Base-by-base conservation (phyloP, 2,113 vertebrate species). In the Indicator maculatus region DNA sequence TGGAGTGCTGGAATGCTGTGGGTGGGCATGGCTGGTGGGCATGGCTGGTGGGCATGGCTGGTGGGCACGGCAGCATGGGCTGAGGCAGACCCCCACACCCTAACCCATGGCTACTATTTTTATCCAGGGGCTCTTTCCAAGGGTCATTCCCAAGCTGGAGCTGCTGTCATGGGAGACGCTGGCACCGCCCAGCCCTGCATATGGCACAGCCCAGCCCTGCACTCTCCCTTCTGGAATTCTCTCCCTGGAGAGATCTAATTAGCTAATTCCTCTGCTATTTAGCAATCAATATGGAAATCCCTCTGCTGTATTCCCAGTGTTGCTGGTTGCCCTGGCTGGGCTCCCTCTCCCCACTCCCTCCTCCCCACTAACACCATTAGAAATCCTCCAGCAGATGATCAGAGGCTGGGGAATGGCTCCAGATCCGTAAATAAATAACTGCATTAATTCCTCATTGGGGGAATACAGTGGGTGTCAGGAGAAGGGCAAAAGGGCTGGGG, bases 161-260 rank as follows among this genome's bases (percentile, higher is more conserved):
- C 36, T n/a, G 50, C n/a, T 0, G 0, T 1, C 4, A 2, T 14
- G 33, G 11, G 65, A 70, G 69, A 7, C 45, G 3, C 60, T 18
- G 0, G 7, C 13, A 1, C 16, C 12, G 1, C 5, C 89, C 60
- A 0, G 16, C 53, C 67, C 82, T 16, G 72, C 24, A 1, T 6
- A 23, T 2, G 6, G 20, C 36, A 17, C 84, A 13, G 63, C 75
- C 81, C 13, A 2, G 16, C 53, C 72, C 59, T 2, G 0, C 72
- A 5, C 91, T 88, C 77, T 95, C 91, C 90, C 88, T 78, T 95
- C 84, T 4, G 93, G 89, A 95, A 95, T 95, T 86, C 63, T 70
- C 70, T 91, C 93, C 91, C 93, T 2, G 2, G 85, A 69, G 96
- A 96, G 96, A 76, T 67, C 21, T 96, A 97, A 98, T 98, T 93